Percentiles rank a stretch among this genome's conserved stretches.
Conservation (phyloP, 2,888 invertebrate genomes). For the Lathronympha strigana region DNA sequence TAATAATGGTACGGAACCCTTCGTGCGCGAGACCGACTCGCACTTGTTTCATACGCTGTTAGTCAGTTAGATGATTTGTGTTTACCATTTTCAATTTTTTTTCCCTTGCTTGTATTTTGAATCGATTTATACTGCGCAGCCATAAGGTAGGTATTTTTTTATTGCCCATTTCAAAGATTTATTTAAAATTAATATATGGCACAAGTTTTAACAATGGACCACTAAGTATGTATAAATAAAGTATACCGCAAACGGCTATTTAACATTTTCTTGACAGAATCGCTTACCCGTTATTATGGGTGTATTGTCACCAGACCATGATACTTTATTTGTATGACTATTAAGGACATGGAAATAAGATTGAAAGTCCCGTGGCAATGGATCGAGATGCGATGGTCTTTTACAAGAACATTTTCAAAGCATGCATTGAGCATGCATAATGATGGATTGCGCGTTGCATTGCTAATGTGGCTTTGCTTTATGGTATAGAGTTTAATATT, state of each 20-base stretch:
- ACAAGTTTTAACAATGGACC: constrained; percentile 20
- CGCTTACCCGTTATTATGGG: constrained; percentile 52
- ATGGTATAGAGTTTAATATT: constrained; percentile 45
- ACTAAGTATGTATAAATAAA: constrained; percentile 30
- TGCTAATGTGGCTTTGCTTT: constrained; percentile 56
- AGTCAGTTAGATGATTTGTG: too few species aligned
- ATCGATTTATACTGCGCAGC: too few species aligned
- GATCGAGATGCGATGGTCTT: constrained; percentile 42
- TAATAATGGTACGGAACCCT: too few species aligned
- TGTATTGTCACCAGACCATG: constrained; percentile 45
- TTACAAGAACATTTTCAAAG: constrained; percentile 65
- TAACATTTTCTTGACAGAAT: constrained; percentile 46
- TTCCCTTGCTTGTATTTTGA: too few species aligned
- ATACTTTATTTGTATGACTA: neutral
- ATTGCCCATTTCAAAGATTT: neutral
- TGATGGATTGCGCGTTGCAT: constrained; percentile 66
- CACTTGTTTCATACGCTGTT: too few species aligned
- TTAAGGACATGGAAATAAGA: neutral
- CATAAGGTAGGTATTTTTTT: too few species aligned
- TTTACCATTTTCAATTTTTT: too few species aligned
- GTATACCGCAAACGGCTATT: constrained; percentile 36
- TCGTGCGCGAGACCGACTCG: too few species aligned
- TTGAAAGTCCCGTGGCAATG: neutral
- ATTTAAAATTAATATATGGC: constrained; percentile 15
- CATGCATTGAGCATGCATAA: constrained; percentile 63